phyloP scores from a whole-genome alignment of 2,888 invertebrate species.

The Myathropa florea region DNA sequence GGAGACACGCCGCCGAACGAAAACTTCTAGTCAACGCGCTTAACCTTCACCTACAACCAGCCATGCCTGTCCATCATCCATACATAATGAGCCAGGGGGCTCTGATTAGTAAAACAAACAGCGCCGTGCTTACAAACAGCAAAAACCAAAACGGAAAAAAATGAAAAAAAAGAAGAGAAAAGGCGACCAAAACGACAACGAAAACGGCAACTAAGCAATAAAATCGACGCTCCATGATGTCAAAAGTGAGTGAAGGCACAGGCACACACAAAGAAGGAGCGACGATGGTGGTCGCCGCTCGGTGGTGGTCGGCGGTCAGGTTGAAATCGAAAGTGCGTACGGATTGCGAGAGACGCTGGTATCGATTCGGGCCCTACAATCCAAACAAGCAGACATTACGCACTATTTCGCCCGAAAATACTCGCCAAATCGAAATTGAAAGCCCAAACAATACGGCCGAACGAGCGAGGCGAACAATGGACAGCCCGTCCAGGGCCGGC shows the following conservation, averaged over 20 bases:
- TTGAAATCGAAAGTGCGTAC: conserved; percentile 60
- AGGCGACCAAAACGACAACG: neutral
- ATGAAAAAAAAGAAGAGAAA: conserved; percentile 14
- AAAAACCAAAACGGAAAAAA: conserved; percentile 1
- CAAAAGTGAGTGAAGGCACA: conserved; percentile 35
- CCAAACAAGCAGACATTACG: conserved; percentile 54
- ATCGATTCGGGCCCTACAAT: conserved; percentile 23
- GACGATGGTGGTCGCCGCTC: neutral
- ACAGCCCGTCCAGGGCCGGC: conserved; percentile 19
- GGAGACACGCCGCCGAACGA: neutral
- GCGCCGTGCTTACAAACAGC: conserved; percentile 37
- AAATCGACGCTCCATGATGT: conserved; percentile 19
- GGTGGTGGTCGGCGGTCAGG: conserved; percentile 26
- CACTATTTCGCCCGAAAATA: conserved; percentile 61
- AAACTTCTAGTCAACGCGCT: conserved; percentile 68
- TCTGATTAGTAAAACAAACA: conserved; percentile 71
- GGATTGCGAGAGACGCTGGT: neutral
- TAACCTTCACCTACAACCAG: conserved; percentile 71
- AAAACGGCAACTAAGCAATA: neutral
- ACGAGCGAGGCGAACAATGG: neutral
- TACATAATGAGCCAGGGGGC: conserved; percentile 69
- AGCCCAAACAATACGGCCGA: neutral
- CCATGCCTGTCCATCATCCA: conserved; percentile 71
- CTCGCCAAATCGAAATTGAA: neutral
- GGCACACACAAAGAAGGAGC: neutral